These are phyloP conservation scores for Synodontis membranacea DNA, from an alignment of 2,113 vertebrate genomes.

Conservation along the genomic window DNA sequence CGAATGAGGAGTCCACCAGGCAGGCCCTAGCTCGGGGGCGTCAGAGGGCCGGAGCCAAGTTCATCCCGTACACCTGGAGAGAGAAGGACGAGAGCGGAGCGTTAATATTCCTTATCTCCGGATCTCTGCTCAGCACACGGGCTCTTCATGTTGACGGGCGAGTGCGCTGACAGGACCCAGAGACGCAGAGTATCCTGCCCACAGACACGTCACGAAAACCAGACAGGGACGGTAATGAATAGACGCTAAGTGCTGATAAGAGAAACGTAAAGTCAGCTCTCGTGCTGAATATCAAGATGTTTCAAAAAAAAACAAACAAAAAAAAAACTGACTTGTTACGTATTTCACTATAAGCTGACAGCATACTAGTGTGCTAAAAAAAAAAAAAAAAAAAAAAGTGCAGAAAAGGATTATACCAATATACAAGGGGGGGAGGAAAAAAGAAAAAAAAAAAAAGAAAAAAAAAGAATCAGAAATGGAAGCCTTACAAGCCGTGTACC, in stretches of 20 bases:
- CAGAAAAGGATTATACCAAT: not conserved
- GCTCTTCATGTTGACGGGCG: not conserved
- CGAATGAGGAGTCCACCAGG: constrained; percentile 61
- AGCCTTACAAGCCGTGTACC: not conserved
- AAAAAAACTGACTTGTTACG: not conserved
- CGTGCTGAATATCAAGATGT: not conserved
- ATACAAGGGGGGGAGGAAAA: no score
- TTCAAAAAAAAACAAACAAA: not conserved
- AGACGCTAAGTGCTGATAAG: constrained; percentile 16
- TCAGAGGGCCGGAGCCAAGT: constrained; percentile 60
- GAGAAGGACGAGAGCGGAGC: not conserved
- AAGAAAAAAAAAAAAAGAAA: not conserved
- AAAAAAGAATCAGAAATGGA: not conserved
- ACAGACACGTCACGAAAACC: constrained; percentile 14
- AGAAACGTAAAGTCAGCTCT: not conserved
- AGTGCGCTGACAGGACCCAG: constrained; percentile 25
- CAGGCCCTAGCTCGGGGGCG: constrained; percentile 64
- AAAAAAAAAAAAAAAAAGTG: no score
- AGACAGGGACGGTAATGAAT: constrained; percentile 39
- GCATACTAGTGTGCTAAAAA: not conserved
- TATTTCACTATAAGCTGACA: not conserved
- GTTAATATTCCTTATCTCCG: constrained; percentile 22
- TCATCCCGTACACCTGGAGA: constrained; percentile 47
- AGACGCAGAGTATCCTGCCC: not conserved
- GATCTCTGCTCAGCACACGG: constrained; percentile 8